Conservation (phyloP, 2,888 invertebrate species). For the Phaonia tiefii region DNA sequence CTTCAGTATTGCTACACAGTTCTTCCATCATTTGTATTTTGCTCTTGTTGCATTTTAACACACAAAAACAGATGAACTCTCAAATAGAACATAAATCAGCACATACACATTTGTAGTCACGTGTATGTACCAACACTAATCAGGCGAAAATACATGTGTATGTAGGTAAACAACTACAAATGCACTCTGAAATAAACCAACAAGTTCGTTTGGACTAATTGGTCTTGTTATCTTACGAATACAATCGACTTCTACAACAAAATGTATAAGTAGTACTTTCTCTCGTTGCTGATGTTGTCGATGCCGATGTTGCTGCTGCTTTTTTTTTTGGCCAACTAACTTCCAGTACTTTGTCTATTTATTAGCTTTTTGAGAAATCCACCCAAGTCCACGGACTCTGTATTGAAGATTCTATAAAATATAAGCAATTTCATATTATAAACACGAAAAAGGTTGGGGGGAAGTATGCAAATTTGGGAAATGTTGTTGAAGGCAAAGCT, state of each 20-base stretch:
- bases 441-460: background rate
- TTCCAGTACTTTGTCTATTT: conserved; percentile 47
- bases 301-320: background rate
- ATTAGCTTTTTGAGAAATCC: conserved; percentile 31
- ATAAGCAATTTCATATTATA: background rate
- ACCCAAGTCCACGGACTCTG: background rate
- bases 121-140: background rate
- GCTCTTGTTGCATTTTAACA: no score
- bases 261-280: no score
- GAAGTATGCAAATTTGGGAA: no score
- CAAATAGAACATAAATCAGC: conserved; percentile 9
- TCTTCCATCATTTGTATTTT: no score
- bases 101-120: conserved; percentile 8
- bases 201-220: conserved; percentile 44
- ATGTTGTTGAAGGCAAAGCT: no score
- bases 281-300: background rate
- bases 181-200: background rate
- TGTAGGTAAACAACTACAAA: background rate
- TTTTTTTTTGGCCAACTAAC: conserved; percentile 26
- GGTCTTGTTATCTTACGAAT: conserved; percentile 56
- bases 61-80: no score
- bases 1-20: no score
- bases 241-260: conserved; percentile 53
- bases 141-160: no score
- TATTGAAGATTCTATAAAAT: background rate